Base-by-base conservation (phyloP, 2,888 invertebrate species). In the Chrysolina haemoptera region DNA sequence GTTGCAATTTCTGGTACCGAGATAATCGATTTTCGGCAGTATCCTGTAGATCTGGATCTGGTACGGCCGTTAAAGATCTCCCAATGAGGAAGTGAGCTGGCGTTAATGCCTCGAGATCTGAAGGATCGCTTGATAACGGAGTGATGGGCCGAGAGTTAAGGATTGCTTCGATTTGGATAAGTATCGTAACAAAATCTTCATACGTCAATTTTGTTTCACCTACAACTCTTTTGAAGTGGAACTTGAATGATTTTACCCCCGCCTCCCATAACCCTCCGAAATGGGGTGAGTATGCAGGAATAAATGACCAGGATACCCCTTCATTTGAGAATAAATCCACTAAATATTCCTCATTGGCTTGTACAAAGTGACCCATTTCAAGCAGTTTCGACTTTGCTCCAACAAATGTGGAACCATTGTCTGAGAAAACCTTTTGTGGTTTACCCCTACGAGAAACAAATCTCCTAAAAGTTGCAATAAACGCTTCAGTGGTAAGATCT, bases 201-300 rank as follows among this genome's bases (percentile, higher is more conserved):
- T 75, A 83, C 5, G 79, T 85, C 6, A 85, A 63, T 4, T 66
- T 66, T 1, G 66, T 16, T 35, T 78, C 72, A 0, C 81, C 81
- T 12, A 82, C 22, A 1, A 83, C 72, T 46, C 82, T 72, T 55
- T 76, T 78, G n/a, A 85, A 48, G 74, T 84, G 85, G 70, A 67
- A 69, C 75, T 87, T 86, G 0, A 79, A 68, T 0, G 79, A 78
- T 55, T 82, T 84, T 11, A 86, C 79, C 10, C 79, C 82, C 0
- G 84, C 80, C 66, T 87, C 86, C 84, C 84, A 85, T 16, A 85
- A 43, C 16, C 85, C 85, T 2, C 85, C 85, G 53, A 83, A 82
- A 67, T 84, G 78, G 0, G 84, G 84, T 8, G 82, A 78, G 22
- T 68, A 41, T 4, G 85, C 77, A 0, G 84, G 83, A 16, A 71